Base-by-base conservation (phyloP, 2,888 invertebrate species). In the Brachyopa scutellaris region DNA sequence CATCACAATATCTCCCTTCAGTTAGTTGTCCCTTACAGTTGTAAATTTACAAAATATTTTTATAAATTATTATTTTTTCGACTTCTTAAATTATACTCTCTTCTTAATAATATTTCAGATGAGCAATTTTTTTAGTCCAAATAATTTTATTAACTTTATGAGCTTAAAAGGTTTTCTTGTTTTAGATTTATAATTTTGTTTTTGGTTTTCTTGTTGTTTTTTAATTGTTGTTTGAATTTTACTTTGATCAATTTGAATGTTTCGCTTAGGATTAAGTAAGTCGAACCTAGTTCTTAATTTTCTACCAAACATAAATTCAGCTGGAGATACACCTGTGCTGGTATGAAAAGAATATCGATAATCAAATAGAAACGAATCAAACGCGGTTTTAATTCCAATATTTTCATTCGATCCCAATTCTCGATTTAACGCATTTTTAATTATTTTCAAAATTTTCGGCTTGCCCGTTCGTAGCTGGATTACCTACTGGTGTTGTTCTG, bases 351-450 rank as follows among this genome's bases (percentile, higher is more conserved):
- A 45, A 33, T 45, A 45, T 5, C 47, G 45, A 62, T 47, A 62
- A 15, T 47, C 47, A 23, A 47, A 36, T 11, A 47, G 6, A 47
- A 62, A 62, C 8, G 45, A 21, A 62, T 62, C 36, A 9, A 47
- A n/a, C n/a, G 59, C 42, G 0, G 29, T 15, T 42, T 31, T 17
- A 13, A 59, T 19, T 29, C 42, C 42, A 42, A 42, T 23, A 15
- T 62, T 21, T 8, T 31, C n/a, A 33, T 33, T n/a, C 1, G 45
- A 4, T 33, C 17, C 45, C 23, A 61, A 19, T 2, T 33, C 33
- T 45, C 45, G 45, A 33, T 61, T 45, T 21, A 40, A 29, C n/a
- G 57, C 57, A 8, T 61, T 42, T 59, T 57, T 57, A 19, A 57
- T 38, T 1, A 38, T 57, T 38, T 40, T 57, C 8, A 42, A 23